A percentile compares a stretch with the other conserved stretches of the same genome.
Evolutionary conservation across 2,113 vertebrate species (phyloP).

Genomic region (Larimichthys crocea): DNA sequence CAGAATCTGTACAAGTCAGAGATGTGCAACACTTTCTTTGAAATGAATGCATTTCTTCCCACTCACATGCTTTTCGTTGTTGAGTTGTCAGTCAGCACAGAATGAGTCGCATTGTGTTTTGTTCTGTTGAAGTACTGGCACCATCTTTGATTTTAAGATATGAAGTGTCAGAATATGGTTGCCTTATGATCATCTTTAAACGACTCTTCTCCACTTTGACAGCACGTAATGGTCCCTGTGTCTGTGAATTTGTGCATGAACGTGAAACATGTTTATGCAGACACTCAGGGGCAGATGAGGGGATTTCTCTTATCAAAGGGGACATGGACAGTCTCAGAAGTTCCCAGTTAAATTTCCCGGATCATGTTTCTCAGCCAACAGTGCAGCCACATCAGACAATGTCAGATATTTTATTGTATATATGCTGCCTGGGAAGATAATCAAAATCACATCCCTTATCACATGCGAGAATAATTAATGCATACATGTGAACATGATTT

Average conservation of each 20-base stretch:
- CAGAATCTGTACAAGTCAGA: background rate
- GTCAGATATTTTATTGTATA: conserved; percentile 2
- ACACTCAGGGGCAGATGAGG: conserved; percentile 22
- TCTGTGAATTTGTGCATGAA: background rate
- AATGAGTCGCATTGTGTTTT: conserved; percentile 11
- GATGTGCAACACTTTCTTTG: background rate
- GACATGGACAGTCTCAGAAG: conserved; percentile 31
- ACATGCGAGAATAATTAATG: background rate
- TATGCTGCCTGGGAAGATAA: background rate
- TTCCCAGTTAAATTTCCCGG: conserved; percentile 27
- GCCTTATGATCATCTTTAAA: conserved; percentile 23
- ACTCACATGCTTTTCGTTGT: background rate
- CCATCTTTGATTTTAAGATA: conserved; percentile 19
- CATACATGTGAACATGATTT: background rate
- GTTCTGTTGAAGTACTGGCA: background rate
- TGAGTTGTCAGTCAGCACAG: conserved; percentile 7
- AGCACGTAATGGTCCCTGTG: conserved; percentile 5
- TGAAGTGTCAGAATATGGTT: background rate
- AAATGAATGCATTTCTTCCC: background rate
- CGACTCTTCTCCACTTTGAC: conserved; percentile 14
- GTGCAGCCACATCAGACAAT: background rate
- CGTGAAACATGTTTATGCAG: conserved; percentile 29
- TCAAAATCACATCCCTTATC: background rate
- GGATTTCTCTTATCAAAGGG: conserved; percentile 59
- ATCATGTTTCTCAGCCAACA: conserved; percentile 32